Conservation (phyloP, 2,113 vertebrate genomes). For the Sminthopsis crassicaudata region DNA sequence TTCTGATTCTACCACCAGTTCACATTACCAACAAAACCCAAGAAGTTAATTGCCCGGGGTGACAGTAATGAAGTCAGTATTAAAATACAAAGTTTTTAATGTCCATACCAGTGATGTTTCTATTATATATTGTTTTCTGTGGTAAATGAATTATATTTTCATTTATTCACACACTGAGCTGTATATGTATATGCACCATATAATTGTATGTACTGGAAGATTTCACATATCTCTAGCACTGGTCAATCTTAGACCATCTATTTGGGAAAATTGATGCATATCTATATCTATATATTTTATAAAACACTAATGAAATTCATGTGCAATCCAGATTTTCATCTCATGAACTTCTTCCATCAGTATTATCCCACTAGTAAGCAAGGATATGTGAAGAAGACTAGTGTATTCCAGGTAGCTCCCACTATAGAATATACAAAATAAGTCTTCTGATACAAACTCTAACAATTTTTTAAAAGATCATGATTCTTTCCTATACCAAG, state of each 20-base stretch:
- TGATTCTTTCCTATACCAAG: constrained; percentile 18
- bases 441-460: background rate
- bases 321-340: constrained; percentile 56
- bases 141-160: constrained; percentile 14
- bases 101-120: background rate
- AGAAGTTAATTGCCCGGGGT: background rate
- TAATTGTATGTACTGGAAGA: constrained; percentile 10
- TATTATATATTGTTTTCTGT: background rate
- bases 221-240: constrained; percentile 64
- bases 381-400: background rate
- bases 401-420: constrained; percentile 25
- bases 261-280: constrained; percentile 65
- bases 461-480: constrained; percentile 37
- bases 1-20: background rate
- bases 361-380: constrained; percentile 29
- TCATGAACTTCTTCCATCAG: constrained; percentile 25
- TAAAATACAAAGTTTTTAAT: background rate
- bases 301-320: constrained; percentile 72
- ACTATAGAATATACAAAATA: constrained; percentile 40
- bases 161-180: constrained; percentile 13
- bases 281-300: constrained; percentile 29
- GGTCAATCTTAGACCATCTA: constrained; percentile 64
- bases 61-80: background rate
- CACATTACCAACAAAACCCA: background rate
- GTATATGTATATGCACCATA: constrained; percentile 22